These are phyloP conservation scores for Saccopteryx leptura DNA, from an alignment of 2,113 vertebrate species.

Conservation along the genomic window DNA sequence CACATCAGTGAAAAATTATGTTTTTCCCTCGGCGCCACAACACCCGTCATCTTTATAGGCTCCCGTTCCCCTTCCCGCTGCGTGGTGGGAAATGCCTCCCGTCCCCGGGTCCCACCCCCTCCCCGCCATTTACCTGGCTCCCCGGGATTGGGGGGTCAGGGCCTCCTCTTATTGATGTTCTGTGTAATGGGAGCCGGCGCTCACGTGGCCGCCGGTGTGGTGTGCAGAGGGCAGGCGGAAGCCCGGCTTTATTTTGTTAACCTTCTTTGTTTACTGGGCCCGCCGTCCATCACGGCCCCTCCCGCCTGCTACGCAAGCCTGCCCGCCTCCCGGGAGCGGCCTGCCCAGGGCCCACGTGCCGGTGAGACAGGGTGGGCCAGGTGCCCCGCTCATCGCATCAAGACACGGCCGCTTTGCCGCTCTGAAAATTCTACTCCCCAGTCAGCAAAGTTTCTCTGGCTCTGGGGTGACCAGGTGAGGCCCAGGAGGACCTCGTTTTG, in stretches of 20 bases:
- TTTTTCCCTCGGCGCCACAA: conserved; percentile 81
- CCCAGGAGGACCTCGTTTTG: background rate
- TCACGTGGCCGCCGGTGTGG: background rate
- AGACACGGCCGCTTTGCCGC: background rate
- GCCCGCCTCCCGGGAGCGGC: background rate
- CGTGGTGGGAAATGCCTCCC: conserved; percentile 77
- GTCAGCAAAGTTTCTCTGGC: background rate
- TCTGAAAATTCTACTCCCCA: background rate
- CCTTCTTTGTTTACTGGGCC: conserved; percentile 70
- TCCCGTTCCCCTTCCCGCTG: conserved; percentile 71
- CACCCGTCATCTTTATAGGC: conserved; percentile 85
- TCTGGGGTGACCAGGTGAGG: background rate
- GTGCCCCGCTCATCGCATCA: background rate
- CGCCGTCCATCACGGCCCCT: conserved; percentile 29
- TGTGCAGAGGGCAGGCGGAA: conserved; percentile 69
- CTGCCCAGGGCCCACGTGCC: background rate
- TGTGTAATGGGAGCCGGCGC: conserved; percentile 59
- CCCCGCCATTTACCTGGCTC: conserved; percentile 81
- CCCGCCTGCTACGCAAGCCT: background rate
- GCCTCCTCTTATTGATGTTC: conserved; percentile 83
- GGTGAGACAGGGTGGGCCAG: accelerated
- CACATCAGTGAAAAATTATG: conserved; percentile 88
- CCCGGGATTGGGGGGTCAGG: conserved; percentile 74
- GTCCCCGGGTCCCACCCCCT: conserved; percentile 70
- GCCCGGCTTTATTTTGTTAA: conserved; percentile 69